phyloP scores from a whole-genome alignment of 30 jellyfish, hydroid and myxozoan species.

The Turritopsis dohrnii region DNA sequence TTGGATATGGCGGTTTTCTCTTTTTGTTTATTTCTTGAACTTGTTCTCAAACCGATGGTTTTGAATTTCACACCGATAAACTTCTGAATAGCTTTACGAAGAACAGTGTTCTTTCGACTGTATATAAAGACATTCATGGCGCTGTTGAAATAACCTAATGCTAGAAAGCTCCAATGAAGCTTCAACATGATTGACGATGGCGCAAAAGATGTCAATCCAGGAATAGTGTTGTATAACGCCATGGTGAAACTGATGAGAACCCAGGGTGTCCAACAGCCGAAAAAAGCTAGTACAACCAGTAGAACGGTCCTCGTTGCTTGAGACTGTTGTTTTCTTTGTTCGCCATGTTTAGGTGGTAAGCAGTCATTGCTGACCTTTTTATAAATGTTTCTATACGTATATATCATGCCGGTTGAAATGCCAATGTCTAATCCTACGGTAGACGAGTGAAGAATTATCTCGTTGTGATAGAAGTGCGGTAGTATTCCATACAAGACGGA shows the following conservation, averaged over 20 bases:
- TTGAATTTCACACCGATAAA: conserved; percentile 12
- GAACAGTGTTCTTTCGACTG: conserved; percentile 72
- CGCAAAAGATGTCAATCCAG: background rate
- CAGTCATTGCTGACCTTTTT: background rate
- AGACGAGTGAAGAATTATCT: conserved; percentile 4
- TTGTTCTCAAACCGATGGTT: background rate
- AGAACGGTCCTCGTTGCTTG: conserved; percentile 77
- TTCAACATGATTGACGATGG: conserved; percentile 13
- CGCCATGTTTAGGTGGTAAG: conserved; percentile 8
- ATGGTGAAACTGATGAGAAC: conserved; percentile 23
- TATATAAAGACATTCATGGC: conserved; percentile 65
- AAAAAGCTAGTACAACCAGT: conserved; percentile 50
- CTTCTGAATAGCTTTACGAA: conserved; percentile 47
- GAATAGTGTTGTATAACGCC: conserved; percentile 20
- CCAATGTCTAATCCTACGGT: background rate
- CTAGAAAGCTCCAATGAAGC: conserved; percentile 40
- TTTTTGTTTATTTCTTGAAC: background rate
- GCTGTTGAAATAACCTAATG: conserved; percentile 69
- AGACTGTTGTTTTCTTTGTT: conserved; percentile 32
- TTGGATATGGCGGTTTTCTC: background rate
- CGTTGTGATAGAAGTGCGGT: conserved; percentile 25
- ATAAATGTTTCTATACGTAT: conserved; percentile 21
- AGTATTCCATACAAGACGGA: conserved; percentile 17
- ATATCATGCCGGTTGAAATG: conserved; percentile 17
- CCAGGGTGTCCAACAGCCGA: conserved; percentile 74